Conservation (phyloP, 2,797 vertebrate species). For the Poecilia velifera region DNA sequence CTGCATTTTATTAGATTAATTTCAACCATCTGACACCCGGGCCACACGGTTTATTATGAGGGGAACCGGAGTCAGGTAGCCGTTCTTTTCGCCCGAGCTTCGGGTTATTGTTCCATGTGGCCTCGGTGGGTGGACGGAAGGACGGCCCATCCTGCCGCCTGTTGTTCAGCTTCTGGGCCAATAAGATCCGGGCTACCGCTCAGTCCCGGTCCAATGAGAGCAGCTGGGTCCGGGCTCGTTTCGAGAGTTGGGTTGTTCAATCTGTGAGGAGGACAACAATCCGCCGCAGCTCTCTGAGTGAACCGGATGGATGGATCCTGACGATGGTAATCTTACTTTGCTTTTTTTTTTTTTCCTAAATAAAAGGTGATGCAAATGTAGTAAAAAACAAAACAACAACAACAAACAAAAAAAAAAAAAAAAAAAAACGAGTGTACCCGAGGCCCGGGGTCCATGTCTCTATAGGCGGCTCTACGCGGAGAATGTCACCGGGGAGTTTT, state of each 20-base stretch:
- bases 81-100: slow-evolving; percentile 21
- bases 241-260: slow-evolving; percentile 78
- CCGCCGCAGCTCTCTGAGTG: slow-evolving; percentile 53
- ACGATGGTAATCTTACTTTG: slow-evolving; percentile 68
- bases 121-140: slow-evolving; percentile 62
- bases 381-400: neutral
- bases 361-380: slow-evolving; percentile 25
- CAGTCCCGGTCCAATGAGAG: slow-evolving; percentile 75
- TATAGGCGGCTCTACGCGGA: slow-evolving; percentile 28
- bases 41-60: slow-evolving; percentile 3
- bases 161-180: slow-evolving; percentile 77
- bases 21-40: slow-evolving; percentile 11
- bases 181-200: slow-evolving; percentile 63
- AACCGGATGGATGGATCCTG: slow-evolving; percentile 67
- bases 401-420: no score
- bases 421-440: neutral
- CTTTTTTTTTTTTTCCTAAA: slow-evolving; percentile 32
- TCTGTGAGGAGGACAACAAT: slow-evolving; percentile 74
- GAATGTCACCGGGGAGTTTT: slow-evolving; percentile 66
- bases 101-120: slow-evolving; percentile 74
- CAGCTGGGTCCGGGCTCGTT: slow-evolving; percentile 58
- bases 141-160: slow-evolving; percentile 71
- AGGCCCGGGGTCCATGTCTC: slow-evolving; percentile 17
- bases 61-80: slow-evolving; percentile 6
- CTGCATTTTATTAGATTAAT: neutral